Percentiles rank a stretch among this genome's conserved stretches.
phyloP scores from a whole-genome alignment of 2,888 invertebrate genomes.

The Drosophila borealis region DNA sequence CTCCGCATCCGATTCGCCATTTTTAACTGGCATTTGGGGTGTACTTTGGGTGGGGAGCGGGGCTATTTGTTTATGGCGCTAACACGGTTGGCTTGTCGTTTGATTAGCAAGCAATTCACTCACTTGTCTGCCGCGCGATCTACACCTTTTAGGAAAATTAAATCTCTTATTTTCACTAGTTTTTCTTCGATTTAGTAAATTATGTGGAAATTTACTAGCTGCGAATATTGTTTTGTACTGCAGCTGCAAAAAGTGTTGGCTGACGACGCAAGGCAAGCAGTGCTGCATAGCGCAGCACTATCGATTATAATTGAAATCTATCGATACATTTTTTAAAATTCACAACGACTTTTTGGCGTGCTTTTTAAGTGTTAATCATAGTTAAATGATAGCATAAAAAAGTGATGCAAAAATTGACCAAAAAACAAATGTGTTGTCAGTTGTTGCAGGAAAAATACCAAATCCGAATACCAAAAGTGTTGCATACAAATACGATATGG shows the following conservation, averaged over 20 bases:
- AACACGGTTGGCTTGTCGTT: neutral
- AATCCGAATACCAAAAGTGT: neutral
- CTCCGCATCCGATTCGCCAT: constrained; percentile 87
- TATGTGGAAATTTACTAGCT: constrained; percentile 9
- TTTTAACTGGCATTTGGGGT: constrained; percentile 88
- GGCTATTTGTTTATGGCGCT: neutral
- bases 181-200: neutral
- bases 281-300: constrained; percentile 18
- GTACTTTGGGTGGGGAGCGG: neutral
- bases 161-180: neutral
- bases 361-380: no score
- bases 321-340: constrained; percentile 1
- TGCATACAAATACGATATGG: constrained; percentile 10
- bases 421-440: neutral
- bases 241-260: constrained; percentile 59
- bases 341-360: neutral
- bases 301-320: neutral
- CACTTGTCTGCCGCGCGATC: neutral
- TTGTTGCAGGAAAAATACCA: neutral
- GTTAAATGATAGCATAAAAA: no score
- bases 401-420: no score
- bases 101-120: constrained; percentile 1
- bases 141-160: neutral
- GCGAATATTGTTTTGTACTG: constrained; percentile 44
- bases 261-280: constrained; percentile 32